Percentiles rank a stretch among this genome's conserved stretches.
phyloP scores from a whole-genome alignment of 2,888 invertebrate genomes.

The Acleris literana region DNA sequence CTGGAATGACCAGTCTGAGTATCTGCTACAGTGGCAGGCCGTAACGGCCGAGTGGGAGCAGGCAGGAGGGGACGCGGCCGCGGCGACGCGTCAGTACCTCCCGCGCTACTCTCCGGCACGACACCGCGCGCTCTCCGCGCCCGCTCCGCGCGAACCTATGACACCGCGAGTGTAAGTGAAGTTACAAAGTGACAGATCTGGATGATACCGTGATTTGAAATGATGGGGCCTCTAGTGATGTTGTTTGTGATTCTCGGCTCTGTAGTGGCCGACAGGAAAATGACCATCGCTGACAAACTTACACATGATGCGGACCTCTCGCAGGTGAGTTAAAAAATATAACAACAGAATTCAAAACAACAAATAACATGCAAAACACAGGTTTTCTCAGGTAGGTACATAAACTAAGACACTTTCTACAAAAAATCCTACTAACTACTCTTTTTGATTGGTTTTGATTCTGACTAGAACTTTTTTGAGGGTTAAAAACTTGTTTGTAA shows the following conservation, averaged over 20 bases:
- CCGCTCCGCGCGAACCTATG: conserved; percentile 44
- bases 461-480: conserved; percentile 24
- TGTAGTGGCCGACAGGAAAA: conserved; percentile 66
- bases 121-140: conserved; percentile 60
- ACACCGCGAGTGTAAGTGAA: conserved; percentile 68
- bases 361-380: too few species aligned
- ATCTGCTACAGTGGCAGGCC: conserved; percentile 44
- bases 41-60: conserved; percentile 55
- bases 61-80: conserved; percentile 58
- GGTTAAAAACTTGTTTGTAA: conserved; percentile 23
- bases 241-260: conserved; percentile 69
- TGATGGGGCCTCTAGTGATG: conserved; percentile 70
- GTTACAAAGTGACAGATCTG: conserved; percentile 52
- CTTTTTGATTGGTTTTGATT: not conserved
- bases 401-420: too few species aligned
- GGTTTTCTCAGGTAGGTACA: too few species aligned
- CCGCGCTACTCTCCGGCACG: conserved; percentile 65
- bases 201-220: conserved; percentile 51
- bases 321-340: conserved; percentile 76
- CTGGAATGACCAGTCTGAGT: conserved; percentile 62
- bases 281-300: conserved; percentile 85
- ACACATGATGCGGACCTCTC: conserved; percentile 86
- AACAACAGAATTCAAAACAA: too few species aligned
- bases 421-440: too few species aligned
- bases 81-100: conserved; percentile 63